Base-by-base conservation (phyloP, 1,140 invertebrate species). In the Melitaea cinxia region DNA sequence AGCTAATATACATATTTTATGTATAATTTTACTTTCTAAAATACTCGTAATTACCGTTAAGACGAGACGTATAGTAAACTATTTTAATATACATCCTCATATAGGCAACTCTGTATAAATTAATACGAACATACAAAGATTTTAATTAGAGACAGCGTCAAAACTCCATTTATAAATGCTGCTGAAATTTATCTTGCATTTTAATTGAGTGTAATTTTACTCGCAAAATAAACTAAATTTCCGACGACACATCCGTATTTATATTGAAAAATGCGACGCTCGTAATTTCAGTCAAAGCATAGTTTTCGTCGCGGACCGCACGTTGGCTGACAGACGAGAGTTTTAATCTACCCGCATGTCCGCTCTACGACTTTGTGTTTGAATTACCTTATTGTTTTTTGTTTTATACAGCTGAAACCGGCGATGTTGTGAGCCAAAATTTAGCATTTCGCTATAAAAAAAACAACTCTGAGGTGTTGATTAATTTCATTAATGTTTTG, bases 341-440 rank as follows among this genome's bases (percentile, higher is more conserved):
- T 62, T 66, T 33, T 63, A 56, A 66, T 63, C 68, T 62, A 63
- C 68, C 71, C 71, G 68, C 71, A 73, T 72, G 54, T 50, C 66
- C 53, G 61, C 65, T 62, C 47, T 65, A 49, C 30, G 53, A 58
- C 17, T 65, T 54, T 65, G 37, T 23, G 69, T 72, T 54, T 66
- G 49, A 61, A 24, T 57, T 52, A 50, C 19, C 47, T 58, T 47
- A 58, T 58, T 65, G 54, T 57, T n/a, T n/a, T n/a, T 65, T 56
- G 47, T 58, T 52, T 58, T 26, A 14, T 15, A 26, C 19, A 26
- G 21, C 54, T 14, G 15, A 42, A 28, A 42, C 9, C 9, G 6
- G n/a, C 26, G 28, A 56, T 56, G 14, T 14, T 17, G 1, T 33
- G 6, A 1, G 30, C 7, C 6, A 33, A 4, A 33, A 9, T 7